phyloP scores from a whole-genome alignment of 2,113 vertebrate genomes.

The Rynchops niger region DNA sequence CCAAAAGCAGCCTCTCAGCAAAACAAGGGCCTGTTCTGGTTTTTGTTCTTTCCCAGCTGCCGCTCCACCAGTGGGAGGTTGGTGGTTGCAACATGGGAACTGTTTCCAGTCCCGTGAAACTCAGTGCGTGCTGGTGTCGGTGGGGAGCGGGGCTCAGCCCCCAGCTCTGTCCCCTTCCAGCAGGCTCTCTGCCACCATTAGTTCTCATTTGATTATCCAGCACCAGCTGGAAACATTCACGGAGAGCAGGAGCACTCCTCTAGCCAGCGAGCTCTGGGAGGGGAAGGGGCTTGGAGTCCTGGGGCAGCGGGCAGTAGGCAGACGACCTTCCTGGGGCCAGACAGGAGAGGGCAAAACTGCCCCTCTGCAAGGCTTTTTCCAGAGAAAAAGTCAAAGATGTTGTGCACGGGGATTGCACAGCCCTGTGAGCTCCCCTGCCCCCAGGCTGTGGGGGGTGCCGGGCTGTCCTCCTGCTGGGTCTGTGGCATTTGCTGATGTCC shows the following conservation, averaged over 20 bases:
- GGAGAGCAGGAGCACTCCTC: background rate
- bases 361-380: background rate
- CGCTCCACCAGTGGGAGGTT: background rate
- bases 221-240: background rate
- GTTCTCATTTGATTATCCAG: background rate
- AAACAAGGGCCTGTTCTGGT: background rate
- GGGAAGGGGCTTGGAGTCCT: background rate
- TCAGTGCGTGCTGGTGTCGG: background rate
- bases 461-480: background rate
- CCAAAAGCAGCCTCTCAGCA: background rate
- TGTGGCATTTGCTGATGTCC: background rate
- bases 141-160: background rate
- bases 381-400: background rate
- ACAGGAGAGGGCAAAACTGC: background rate
- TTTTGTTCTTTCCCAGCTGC: background rate
- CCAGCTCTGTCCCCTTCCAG: background rate
- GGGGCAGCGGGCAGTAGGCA: background rate
- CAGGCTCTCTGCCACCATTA: background rate
- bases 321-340: no score
- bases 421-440: background rate
- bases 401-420: rapidly evolving
- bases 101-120: background rate
- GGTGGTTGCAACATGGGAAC: background rate
- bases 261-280: background rate
- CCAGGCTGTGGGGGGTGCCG: rapidly evolving